A percentile compares a stretch with the other conserved stretches of the same genome.
These are phyloP conservation scores for Coelopa frigida DNA, from an alignment of 1,140 invertebrate species.

Conservation along the genomic window DNA sequence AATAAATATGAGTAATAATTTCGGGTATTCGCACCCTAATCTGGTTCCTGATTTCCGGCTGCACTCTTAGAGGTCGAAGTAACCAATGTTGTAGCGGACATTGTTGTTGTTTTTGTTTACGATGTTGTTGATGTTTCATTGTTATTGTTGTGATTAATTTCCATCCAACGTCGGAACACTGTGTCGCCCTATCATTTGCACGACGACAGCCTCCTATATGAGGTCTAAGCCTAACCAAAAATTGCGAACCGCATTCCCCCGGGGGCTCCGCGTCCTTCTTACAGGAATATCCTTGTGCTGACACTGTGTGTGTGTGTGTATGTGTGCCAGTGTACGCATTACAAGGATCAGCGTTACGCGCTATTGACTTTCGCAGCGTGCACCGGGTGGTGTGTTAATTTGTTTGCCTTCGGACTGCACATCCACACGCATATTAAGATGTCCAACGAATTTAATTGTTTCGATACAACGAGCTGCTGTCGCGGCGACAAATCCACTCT, in stretches of 20 bases:
- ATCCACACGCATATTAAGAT: background rate
- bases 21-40: constrained; percentile 41
- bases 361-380: constrained; percentile 38
- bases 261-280: constrained; percentile 17
- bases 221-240: constrained; percentile 43
- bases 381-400: constrained; percentile 12
- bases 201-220: constrained; percentile 13
- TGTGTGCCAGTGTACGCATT: constrained; percentile 16
- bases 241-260: constrained; percentile 23
- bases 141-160: constrained; percentile 8
- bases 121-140: constrained; percentile 41
- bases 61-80: background rate
- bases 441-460: constrained; percentile 10
- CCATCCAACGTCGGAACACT: constrained; percentile 1
- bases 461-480: constrained; percentile 6
- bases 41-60: no score
- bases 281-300: no score
- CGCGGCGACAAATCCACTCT: no score
- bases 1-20: constrained; percentile 44
- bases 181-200: background rate
- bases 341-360: constrained; percentile 42
- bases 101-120: constrained; percentile 19
- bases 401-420: background rate
- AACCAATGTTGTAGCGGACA: constrained; percentile 4
- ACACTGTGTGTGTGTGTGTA: constrained; percentile 28